Evolutionary conservation across 2,888 invertebrate genomes (phyloP).

Genomic region (Strigamia crassipes): DNA sequence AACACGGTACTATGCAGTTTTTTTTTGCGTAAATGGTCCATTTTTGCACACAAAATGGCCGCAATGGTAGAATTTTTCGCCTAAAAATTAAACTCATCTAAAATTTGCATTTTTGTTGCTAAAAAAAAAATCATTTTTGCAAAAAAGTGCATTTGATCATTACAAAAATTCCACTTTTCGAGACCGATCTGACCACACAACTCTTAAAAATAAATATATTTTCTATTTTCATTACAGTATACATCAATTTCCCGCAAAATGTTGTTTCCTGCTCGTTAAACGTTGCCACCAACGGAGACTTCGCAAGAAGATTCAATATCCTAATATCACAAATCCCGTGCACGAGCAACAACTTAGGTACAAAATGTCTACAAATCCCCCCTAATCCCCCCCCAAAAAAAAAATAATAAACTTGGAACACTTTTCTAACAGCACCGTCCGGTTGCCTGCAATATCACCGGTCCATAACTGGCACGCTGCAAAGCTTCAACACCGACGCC

Average conservation of each 20-base stretch:
- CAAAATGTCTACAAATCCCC: background rate
- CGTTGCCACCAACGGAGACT: background rate
- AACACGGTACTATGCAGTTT: background rate
- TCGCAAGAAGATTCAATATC: background rate
- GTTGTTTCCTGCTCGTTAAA: background rate
- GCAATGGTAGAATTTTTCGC: too few relatives aligned
- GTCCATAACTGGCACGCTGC: background rate
- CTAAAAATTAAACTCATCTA: too few relatives aligned
- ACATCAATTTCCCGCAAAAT: background rate
- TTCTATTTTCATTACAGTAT: background rate
- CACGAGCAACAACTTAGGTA: background rate
- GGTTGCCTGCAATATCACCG: constrained; percentile 11
- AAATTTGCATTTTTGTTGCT: too few relatives aligned
- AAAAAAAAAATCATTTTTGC: too few relatives aligned
- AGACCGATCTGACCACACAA: too few relatives aligned
- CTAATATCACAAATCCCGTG: background rate
- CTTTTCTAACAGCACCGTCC: background rate
- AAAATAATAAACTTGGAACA: background rate
- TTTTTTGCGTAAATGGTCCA: too few relatives aligned
- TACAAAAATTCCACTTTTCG: too few relatives aligned
- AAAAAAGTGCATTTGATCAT: too few relatives aligned
- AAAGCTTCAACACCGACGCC: background rate
- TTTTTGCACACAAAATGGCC: too few relatives aligned
- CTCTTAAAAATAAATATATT: too few relatives aligned
- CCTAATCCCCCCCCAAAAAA: background rate